Evolutionary conservation across 2,888 invertebrate species (phyloP), one percentile per base, ranked within the genome.

Genomic region (Chaitophorus viminalis): DNA sequence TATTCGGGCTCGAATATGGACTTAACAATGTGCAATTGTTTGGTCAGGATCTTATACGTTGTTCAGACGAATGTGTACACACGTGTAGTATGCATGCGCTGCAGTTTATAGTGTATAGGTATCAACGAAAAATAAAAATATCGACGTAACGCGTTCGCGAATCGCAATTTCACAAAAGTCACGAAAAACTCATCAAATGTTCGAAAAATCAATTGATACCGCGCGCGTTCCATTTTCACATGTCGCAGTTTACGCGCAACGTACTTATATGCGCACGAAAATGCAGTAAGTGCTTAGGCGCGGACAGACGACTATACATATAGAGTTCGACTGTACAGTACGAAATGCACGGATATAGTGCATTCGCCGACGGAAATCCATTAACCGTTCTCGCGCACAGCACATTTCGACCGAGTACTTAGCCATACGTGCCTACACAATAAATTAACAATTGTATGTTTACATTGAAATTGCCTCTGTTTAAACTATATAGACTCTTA

Each of bases 281-380:
- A 79, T 18, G 36, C 36, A 46, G 70, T 29, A 78, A 78, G 54
- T 33, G 78, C 60, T 3, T 54, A 33, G 78, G 54, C n/a, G 68
- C 25, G 68, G 11, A 68, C 29, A 25, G 68, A 79, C 60, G 33
- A 65, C 36, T 60, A 25, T 31, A 77, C 31, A 52, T 0, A 31
- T 29, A 21, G 9, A 8, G 31, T 31, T 29, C 29, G 29, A 52
- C 31, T 5, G 8, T 8, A 39, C 36, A 3, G 36, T 39, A 39
- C 39, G 3, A 8, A 39, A 39, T 39, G 39, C 8, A 39, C 39
- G 39, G 39, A 8, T 39, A 39, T n/a, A n/a, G n/a, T n/a, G 8
- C 8, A 11, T 11, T 46, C 0, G 46, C n/a, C 39, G 25, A 60
- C 65, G 83, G 29, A 75, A 83, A 83, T 83, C 83, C 83, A 83